phyloP scores from a whole-genome alignment of 2,797 vertebrate genomes.

The Florisuga fusca region DNA sequence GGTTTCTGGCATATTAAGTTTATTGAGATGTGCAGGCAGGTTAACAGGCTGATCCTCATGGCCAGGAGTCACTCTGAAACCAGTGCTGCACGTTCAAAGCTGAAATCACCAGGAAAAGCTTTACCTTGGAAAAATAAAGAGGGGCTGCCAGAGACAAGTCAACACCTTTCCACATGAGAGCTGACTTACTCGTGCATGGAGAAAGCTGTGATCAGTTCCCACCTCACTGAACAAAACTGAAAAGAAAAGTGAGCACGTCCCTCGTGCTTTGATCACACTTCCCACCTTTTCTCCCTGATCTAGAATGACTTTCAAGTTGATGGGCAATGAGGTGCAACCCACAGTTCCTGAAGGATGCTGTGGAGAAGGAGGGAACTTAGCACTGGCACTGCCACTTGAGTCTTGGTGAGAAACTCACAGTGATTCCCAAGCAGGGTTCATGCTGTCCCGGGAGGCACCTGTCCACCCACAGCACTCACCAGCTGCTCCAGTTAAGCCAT shows the following conservation, averaged over 20 bases:
- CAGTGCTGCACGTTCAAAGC: not conserved
- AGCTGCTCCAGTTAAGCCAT: not conserved
- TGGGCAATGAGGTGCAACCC: not conserved
- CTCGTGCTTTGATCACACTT: not conserved
- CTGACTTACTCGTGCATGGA: not conserved
- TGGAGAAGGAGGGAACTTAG: not conserved
- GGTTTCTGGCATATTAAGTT: not conserved
- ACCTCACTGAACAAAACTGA: not conserved
- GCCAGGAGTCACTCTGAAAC: conserved; percentile 11
- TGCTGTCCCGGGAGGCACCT: not conserved
- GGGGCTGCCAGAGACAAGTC: conserved; percentile 3
- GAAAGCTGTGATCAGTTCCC: not conserved
- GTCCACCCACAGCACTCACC: not conserved
- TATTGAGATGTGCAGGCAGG: not conserved
- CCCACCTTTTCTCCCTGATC: not conserved
- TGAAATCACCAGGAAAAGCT: not conserved
- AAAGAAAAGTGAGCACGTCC: not conserved
- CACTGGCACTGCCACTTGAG: not conserved
- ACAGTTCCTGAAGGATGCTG: not conserved
- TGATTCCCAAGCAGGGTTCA: fast-evolving
- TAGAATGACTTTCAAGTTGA: not conserved
- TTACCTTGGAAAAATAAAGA: not conserved
- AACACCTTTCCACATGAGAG: conserved; percentile 25
- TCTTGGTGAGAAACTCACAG: not conserved
- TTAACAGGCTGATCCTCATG: not conserved